Conservation (phyloP, 2,113 vertebrate genomes). For the Pseudorasbora parva region DNA sequence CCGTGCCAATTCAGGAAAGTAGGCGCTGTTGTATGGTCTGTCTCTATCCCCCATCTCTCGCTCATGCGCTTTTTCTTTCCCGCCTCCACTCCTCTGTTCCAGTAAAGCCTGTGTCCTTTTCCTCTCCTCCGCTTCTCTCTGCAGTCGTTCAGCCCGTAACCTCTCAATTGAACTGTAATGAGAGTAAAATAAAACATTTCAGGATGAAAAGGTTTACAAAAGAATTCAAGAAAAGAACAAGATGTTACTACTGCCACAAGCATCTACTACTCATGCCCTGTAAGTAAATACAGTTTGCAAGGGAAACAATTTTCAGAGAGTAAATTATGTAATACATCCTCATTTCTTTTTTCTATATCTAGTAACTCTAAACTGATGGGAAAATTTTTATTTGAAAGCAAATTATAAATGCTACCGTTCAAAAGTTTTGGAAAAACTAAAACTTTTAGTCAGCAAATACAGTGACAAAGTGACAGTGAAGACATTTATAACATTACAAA, state of each 20-base stretch:
- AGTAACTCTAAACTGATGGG: neutral
- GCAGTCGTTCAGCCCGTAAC: slow-evolving; percentile 81
- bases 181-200: neutral
- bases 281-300: neutral
- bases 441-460: too few species aligned
- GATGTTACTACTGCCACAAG: neutral
- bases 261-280: neutral
- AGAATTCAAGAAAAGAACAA: neutral
- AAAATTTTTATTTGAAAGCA: neutral
- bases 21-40: slow-evolving; percentile 85
- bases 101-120: slow-evolving; percentile 77
- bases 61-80: slow-evolving; percentile 40
- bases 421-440: neutral
- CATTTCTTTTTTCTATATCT: neutral
- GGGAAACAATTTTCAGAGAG: neutral
- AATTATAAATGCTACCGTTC: neutral
- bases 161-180: slow-evolving; percentile 72
- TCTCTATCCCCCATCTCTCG: slow-evolving; percentile 75
- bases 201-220: neutral
- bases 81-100: slow-evolving; percentile 66
- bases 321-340: neutral
- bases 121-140: slow-evolving; percentile 79
- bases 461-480: too few species aligned
- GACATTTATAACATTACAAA: too few species aligned
- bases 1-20: slow-evolving; percentile 84